Evolutionary conservation across 2,888 invertebrate species (phyloP).

Genomic region (Apamea crenata): DNA sequence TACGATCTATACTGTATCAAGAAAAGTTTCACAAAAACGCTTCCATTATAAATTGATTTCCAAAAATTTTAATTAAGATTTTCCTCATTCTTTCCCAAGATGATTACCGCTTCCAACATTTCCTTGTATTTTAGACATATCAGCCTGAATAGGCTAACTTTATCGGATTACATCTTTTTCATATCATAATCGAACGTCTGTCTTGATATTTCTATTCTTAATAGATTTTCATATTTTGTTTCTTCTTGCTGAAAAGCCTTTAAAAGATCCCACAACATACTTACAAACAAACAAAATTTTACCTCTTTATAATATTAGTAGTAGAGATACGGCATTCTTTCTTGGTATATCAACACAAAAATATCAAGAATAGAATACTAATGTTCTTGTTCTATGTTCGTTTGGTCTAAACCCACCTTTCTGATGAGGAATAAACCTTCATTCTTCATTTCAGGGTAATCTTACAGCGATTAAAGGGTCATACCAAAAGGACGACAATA

Average conservation of each 20-base stretch:
- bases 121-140: conserved; percentile 2
- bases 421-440: neutral
- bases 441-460: conserved; percentile 1
- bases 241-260: neutral
- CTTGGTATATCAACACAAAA: neutral
- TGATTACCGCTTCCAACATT: neutral
- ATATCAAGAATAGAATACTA: neutral
- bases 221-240: neutral
- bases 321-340: neutral
- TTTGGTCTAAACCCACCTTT: neutral
- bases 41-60: neutral
- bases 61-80: neutral
- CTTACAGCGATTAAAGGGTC: conserved; percentile 37
- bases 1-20: neutral
- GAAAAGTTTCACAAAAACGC: neutral
- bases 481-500: conserved; percentile 29
- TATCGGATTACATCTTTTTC: neutral
- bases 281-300: no score
- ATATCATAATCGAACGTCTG: neutral
- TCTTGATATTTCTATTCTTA: no score
- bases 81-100: neutral
- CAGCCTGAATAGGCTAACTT: conserved; percentile 27
- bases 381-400: neutral
- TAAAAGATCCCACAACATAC: no score
- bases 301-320: no score